These are phyloP conservation scores for Chaetodon trifasciatus DNA, from an alignment of 2,797 vertebrate species.

Conservation along the genomic window DNA sequence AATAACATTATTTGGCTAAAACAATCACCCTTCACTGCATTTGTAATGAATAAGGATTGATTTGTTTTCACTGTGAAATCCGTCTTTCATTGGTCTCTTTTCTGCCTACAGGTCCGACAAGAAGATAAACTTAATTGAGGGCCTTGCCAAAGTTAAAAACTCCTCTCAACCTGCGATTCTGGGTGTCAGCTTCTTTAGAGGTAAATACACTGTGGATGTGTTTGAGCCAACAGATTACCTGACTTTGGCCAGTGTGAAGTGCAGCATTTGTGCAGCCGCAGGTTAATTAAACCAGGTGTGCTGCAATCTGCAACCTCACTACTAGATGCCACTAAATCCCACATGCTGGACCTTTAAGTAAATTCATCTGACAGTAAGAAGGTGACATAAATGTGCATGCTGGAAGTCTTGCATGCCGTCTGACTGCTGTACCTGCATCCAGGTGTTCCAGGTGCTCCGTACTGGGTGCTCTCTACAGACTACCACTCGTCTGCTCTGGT, in stretches of 20 bases:
- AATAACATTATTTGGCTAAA: background rate
- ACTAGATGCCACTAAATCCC: too few species aligned
- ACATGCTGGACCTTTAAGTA: too few species aligned
- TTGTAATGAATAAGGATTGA: background rate
- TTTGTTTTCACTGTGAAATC: background rate
- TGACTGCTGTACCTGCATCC: background rate
- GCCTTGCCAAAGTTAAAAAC: constrained; percentile 79
- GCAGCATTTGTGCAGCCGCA: too few species aligned
- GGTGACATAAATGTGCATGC: too few species aligned
- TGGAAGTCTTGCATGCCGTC: too few species aligned
- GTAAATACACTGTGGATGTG: constrained; percentile 54
- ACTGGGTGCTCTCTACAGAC: constrained; percentile 88
- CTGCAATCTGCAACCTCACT: too few species aligned
- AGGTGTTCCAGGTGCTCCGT: constrained; percentile 82
- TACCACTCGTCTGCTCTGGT: constrained; percentile 86
- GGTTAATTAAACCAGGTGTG: too few species aligned
- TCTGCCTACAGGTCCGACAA: constrained; percentile 76
- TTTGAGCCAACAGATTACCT: background rate
- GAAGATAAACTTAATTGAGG: constrained; percentile 77
- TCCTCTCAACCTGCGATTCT: constrained; percentile 83
- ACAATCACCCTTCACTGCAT: background rate
- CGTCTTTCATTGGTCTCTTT: background rate
- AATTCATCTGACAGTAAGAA: too few species aligned
- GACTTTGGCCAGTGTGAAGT: too few species aligned
- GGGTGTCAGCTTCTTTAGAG: constrained; percentile 80